Conservation (phyloP, 2,888 invertebrate genomes). For the Poecilobothrus nobilitatus region DNA sequence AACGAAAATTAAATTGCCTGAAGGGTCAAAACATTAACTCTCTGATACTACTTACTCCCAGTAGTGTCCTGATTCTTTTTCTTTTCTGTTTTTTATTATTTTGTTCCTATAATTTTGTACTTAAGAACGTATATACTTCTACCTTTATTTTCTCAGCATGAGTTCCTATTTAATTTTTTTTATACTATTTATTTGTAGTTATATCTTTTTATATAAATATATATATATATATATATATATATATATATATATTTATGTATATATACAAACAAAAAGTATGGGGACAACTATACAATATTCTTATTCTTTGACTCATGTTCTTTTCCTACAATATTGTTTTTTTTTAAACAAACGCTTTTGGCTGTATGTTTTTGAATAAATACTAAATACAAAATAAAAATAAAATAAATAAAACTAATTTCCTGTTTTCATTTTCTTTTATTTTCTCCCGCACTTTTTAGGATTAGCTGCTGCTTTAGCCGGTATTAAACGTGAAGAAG, state of each 20-base stretch:
- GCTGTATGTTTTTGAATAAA: neutral
- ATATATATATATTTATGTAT: no score
- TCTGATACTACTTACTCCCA: neutral
- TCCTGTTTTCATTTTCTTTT: neutral
- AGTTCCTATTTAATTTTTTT: neutral
- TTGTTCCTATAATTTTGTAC: slow-evolving; percentile 7
- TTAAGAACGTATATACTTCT: neutral
- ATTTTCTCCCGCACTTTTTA: slow-evolving; percentile 22
- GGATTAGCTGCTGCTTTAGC: slow-evolving; percentile 43
- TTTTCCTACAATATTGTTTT: neutral
- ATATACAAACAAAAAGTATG: no score
- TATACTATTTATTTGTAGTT: no score
- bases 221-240: no score
- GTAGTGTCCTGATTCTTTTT: neutral
- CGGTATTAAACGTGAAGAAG: slow-evolving; percentile 41
- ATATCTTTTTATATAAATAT: no score
- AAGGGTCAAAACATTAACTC: slow-evolving; percentile 8
- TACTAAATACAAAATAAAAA: no score
- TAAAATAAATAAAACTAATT: slow-evolving; percentile 8
- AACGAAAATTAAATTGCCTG: neutral
- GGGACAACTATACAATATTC: no score
- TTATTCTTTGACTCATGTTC: no score
- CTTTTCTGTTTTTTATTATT: no score
- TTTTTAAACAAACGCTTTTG: slow-evolving; percentile 5
- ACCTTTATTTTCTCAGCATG: slow-evolving; percentile 8